These are phyloP conservation scores for Smittia aterrima DNA, from an alignment of 2,888 invertebrate species.

Conservation along the genomic window DNA sequence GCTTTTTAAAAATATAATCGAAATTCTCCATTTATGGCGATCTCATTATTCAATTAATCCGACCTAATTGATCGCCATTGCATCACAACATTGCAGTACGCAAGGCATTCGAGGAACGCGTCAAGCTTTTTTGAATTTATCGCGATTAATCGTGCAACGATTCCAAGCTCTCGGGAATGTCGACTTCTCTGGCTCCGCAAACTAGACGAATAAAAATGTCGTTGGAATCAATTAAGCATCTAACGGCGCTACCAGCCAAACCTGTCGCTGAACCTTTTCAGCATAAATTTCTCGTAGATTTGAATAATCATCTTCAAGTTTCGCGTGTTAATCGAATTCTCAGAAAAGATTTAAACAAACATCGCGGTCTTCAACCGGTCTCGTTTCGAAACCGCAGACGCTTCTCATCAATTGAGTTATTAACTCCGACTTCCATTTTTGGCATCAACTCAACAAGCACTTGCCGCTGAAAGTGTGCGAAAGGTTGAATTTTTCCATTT, in stretches of 20 bases:
- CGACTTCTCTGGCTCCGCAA: not conserved
- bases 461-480: constrained; percentile 28
- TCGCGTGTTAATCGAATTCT: too few relatives aligned
- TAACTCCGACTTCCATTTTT: constrained; percentile 35
- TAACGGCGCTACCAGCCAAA: not conserved
- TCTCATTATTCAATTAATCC: constrained; percentile 34
- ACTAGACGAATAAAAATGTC: constrained; percentile 3
- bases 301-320: not conserved
- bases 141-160: not conserved
- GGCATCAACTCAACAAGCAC: constrained; percentile 22
- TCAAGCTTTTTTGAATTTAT: constrained; percentile 27
- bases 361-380: constrained; percentile 10
- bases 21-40: constrained; percentile 30
- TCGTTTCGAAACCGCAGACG: not conserved
- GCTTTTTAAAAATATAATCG: not conserved
- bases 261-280: not conserved
- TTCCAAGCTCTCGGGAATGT: not conserved
- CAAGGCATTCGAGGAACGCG: constrained; percentile 29
- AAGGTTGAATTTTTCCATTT: constrained; percentile 12
- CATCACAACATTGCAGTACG: constrained; percentile 7
- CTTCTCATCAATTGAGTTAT: constrained; percentile 40
- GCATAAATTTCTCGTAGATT: not conserved
- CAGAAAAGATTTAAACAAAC: too few relatives aligned
- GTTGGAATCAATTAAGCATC: not conserved
- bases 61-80: constrained; percentile 29